Evolutionary conservation across 2,888 invertebrate genomes (phyloP).

Genomic region (Epistrophe grossulariae): DNA sequence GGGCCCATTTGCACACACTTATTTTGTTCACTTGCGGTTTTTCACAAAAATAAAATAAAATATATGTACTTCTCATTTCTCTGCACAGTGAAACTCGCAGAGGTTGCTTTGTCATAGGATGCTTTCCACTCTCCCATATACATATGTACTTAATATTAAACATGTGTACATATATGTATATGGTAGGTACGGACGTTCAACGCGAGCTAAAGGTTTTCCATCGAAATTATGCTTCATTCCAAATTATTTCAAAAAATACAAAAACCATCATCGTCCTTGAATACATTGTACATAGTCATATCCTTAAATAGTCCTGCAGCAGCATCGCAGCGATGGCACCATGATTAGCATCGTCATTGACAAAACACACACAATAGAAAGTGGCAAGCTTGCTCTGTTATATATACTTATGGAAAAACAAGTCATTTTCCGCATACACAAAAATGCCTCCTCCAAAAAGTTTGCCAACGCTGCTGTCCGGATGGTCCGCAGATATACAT

Average conservation of each 20-base stretch:
- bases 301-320: constrained; percentile 12
- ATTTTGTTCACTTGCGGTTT: constrained; percentile 27
- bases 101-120: constrained; percentile 28
- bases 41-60: not conserved
- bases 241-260: constrained; percentile 56
- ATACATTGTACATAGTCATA: not conserved
- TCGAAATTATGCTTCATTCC: constrained; percentile 54
- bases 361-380: constrained; percentile 23
- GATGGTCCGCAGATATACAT: constrained; percentile 9
- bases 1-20: not conserved
- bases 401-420: constrained; percentile 20
- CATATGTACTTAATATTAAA: constrained; percentile 28
- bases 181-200: not conserved
- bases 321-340: not conserved
- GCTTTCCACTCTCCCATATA: not conserved
- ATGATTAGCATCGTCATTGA: constrained; percentile 5
- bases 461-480: constrained; percentile 40
- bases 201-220: constrained; percentile 14
- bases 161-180: not conserved
- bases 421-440: constrained; percentile 66
- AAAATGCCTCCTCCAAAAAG: constrained; percentile 43
- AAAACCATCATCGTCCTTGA: constrained; percentile 49
- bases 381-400: constrained; percentile 1
- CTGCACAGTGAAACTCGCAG: not conserved
- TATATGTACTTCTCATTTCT: not conserved